phyloP scores from a whole-genome alignment of 2,113 vertebrate genomes.

The Syngnathus floridae region DNA sequence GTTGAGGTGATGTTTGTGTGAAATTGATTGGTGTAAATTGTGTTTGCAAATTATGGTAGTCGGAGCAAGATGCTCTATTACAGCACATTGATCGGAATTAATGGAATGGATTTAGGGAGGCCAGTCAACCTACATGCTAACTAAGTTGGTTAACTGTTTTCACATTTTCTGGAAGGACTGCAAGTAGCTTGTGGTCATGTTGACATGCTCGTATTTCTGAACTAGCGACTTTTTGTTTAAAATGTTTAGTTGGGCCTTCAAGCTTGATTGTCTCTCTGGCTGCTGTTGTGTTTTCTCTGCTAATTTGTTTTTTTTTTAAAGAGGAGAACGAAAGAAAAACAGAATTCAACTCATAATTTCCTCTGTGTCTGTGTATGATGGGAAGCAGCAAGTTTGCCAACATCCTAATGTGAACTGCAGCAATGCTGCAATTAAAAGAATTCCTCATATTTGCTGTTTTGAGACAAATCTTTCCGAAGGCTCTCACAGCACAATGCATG shows the following conservation, averaged over 20 bases:
- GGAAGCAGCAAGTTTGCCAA: constrained; percentile 20
- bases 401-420: constrained; percentile 24
- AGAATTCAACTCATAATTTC: not conserved
- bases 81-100: not conserved
- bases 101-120: no score
- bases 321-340: not conserved
- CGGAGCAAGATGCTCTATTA: not conserved
- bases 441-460: constrained; percentile 36
- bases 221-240: not conserved
- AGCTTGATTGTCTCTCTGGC: not conserved
- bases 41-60: not conserved
- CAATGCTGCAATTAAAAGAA: constrained; percentile 42
- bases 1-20: not conserved
- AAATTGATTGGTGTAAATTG: not conserved
- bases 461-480: constrained; percentile 39
- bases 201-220: not conserved
- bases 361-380: constrained; percentile 21
- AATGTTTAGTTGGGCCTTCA: not conserved
- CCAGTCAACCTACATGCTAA: not conserved
- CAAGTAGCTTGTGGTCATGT: not conserved
- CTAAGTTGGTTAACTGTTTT: not conserved
- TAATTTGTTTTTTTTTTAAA: no score
- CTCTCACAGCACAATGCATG: constrained; percentile 53
- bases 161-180: not conserved
- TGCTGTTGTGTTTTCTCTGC: not conserved